Evolutionary conservation across 2,797 vertebrate genomes (phyloP).

Genomic region (Mallotus villosus): DNA sequence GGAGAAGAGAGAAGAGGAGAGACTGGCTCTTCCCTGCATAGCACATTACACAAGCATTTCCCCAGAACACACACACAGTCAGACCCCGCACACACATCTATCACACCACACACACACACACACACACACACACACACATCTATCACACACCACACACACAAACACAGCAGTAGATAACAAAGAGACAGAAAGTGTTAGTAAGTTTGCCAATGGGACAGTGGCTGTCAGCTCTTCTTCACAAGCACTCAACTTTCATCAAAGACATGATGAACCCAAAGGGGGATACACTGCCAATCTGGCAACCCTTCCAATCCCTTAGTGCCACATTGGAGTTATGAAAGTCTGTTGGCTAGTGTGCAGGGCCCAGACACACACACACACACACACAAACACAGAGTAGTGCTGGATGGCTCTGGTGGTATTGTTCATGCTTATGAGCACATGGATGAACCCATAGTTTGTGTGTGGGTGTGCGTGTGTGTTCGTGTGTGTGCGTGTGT

Average conservation of each 20-base stretch:
- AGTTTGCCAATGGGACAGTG: constrained; percentile 53
- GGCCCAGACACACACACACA: constrained; percentile 20
- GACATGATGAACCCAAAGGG: constrained; percentile 54
- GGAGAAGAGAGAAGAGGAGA: no score
- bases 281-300: constrained; percentile 64
- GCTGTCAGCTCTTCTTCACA: constrained; percentile 58
- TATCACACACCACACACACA: not conserved
- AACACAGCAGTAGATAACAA: no score
- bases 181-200: constrained; percentile 17
- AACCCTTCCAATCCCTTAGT: constrained; percentile 47
- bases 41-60: no score
- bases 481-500: not conserved
- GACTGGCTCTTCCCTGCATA: no score
- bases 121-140: not conserved
- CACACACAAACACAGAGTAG: no score
- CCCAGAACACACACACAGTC: not conserved
- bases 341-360: constrained; percentile 18
- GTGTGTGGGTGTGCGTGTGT: not conserved
- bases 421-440: constrained; percentile 64
- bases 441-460: constrained; percentile 10
- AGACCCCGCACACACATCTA: not conserved
- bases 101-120: not conserved
- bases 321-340: constrained; percentile 49
- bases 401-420: no score
- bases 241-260: constrained; percentile 67